Evolutionary conservation across 2,113 vertebrate species (phyloP).

Genomic region (Rafetus swinhoei): DNA sequence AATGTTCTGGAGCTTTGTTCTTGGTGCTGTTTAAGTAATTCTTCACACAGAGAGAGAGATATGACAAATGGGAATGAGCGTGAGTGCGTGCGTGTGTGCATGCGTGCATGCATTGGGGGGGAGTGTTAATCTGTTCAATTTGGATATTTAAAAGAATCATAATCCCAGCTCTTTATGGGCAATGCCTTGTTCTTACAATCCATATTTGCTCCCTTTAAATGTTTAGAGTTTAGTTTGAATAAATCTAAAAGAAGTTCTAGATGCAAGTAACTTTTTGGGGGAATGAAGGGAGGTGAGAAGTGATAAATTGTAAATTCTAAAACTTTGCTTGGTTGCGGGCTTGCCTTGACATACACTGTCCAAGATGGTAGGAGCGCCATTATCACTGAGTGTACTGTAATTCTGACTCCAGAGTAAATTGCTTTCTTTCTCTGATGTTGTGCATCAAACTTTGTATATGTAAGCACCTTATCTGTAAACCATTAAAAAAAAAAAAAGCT

Average conservation of each 20-base stretch:
- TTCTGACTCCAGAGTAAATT: conserved; percentile 12
- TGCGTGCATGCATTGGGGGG: neutral
- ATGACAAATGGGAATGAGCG: neutral
- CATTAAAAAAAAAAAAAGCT: neutral
- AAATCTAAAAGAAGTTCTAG: conserved; percentile 6
- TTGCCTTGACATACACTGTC: neutral
- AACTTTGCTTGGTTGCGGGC: neutral
- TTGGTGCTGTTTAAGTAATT: neutral
- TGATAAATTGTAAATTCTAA: conserved; percentile 30
- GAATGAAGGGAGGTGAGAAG: conserved; percentile 4
- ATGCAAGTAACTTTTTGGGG: neutral
- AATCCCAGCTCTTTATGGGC: conserved; percentile 11
- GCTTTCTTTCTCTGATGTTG: neutral
- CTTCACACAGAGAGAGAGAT: neutral
- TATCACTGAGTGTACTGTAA: neutral
- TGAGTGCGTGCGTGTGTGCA: too few relatives aligned
- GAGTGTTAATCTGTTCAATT: conserved; percentile 14
- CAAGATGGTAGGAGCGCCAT: neutral
- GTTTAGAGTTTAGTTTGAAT: conserved; percentile 31
- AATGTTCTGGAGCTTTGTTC: neutral
- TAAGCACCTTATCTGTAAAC: neutral
- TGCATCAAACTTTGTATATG: neutral
- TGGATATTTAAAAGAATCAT: neutral
- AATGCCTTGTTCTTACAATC: conserved; percentile 34
- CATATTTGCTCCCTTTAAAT: conserved; percentile 53